These are phyloP conservation scores for Megastigmus dorsalis DNA, from an alignment of 2,888 invertebrate species.

Conservation along the genomic window DNA sequence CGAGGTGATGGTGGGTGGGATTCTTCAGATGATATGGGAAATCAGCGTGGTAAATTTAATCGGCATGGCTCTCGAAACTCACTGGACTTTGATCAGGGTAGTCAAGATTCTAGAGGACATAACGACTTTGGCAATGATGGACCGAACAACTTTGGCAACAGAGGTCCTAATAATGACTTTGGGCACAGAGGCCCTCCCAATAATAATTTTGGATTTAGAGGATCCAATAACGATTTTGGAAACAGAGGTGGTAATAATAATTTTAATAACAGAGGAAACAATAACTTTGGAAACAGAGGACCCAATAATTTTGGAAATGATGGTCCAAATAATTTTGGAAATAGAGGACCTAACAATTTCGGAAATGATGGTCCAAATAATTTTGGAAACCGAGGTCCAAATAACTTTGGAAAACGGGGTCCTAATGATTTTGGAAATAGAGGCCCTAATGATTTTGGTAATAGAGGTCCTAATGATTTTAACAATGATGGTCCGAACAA, in stretches of 20 bases:
- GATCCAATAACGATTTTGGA: too few relatives aligned
- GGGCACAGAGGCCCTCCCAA: slow-evolving; percentile 23
- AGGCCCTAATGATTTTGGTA: slow-evolving; percentile 45
- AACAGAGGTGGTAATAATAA: slow-evolving; percentile 26
- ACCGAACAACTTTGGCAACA: slow-evolving; percentile 38
- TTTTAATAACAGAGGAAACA: slow-evolving; percentile 31
- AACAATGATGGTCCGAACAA: slow-evolving; percentile 28
- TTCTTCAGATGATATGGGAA: slow-evolving; percentile 33
- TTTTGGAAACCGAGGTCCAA: slow-evolving; percentile 12
- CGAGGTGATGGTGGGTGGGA: slow-evolving; percentile 14
- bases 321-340: slow-evolving; percentile 28
- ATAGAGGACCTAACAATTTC: slow-evolving; percentile 41
- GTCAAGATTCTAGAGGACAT: slow-evolving; percentile 45
- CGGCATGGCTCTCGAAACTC: slow-evolving; percentile 47
- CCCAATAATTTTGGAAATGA: slow-evolving; percentile 9
- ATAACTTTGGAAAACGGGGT: slow-evolving; percentile 25
- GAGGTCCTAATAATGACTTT: slow-evolving; percentile 8
- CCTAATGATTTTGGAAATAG: slow-evolving; percentile 47
- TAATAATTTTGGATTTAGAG: slow-evolving; percentile 32
- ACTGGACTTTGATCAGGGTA: slow-evolving; percentile 50
- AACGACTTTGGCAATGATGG: slow-evolving; percentile 43
- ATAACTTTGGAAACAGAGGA: slow-evolving; percentile 20
- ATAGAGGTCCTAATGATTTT: slow-evolving; percentile 14
- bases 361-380: slow-evolving; percentile 34
- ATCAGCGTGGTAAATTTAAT: slow-evolving; percentile 47